These are phyloP conservation scores for Thalassarche chlororhynchos DNA, from an alignment of 2,113 vertebrate species.

Conservation along the genomic window DNA sequence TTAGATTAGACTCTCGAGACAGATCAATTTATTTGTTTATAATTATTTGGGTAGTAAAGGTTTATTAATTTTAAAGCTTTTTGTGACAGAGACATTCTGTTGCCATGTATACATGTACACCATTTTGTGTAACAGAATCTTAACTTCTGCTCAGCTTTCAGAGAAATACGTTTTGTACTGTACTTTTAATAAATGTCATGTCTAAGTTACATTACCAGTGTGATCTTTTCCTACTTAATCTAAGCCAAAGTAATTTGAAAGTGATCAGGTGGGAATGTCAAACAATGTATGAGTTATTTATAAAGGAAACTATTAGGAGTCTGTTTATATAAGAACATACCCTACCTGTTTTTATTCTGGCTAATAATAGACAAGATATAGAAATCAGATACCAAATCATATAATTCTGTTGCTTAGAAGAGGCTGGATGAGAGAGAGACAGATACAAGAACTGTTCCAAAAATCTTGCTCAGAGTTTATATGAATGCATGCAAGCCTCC, in stretches of 20 bases:
- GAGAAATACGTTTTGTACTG: neutral
- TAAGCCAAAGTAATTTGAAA: neutral
- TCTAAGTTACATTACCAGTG: neutral
- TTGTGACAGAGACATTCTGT: neutral
- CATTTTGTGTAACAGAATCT: neutral
- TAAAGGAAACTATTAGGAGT: neutral
- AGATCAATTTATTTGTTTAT: neutral
- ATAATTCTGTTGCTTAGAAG: neutral
- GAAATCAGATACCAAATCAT: neutral
- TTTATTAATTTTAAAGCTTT: neutral
- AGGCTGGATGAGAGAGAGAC: neutral
- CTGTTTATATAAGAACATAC: neutral
- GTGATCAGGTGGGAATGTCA: neutral
- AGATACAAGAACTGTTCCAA: neutral
- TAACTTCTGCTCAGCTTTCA: neutral
- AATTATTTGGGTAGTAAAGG: neutral
- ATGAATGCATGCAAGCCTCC: neutral
- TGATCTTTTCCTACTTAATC: neutral
- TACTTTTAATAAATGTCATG: neutral
- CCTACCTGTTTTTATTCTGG: neutral
- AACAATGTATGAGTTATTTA: neutral
- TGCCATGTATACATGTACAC: neutral
- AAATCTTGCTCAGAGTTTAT: neutral
- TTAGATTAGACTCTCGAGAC: neutral
- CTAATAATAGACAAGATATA: neutral